phyloP scores from a whole-genome alignment of 2,888 invertebrate species.

The Apotomis betuletana region DNA sequence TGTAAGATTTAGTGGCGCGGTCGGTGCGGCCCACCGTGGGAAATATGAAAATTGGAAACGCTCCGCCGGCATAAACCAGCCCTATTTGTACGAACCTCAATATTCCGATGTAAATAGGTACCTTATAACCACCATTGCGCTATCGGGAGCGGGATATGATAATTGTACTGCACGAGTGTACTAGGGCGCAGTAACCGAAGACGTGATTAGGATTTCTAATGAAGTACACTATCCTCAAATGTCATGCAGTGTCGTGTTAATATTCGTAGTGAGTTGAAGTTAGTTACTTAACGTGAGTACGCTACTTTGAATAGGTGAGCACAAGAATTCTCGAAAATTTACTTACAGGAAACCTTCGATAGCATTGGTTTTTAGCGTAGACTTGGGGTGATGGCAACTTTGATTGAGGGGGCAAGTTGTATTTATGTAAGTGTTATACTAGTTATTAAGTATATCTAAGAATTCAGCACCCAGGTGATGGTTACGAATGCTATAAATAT shows the following conservation, averaged over 20 bases:
- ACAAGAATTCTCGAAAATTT: background rate
- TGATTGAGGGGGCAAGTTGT: too few species aligned
- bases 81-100: slow-evolving; percentile 71
- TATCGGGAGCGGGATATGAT: slow-evolving; percentile 25
- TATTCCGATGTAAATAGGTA: slow-evolving; percentile 56
- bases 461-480: too few species aligned
- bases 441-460: too few species aligned
- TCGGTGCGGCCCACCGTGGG: slow-evolving; percentile 62
- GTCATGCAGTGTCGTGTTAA: background rate
- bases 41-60: slow-evolving; percentile 82
- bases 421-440: too few species aligned
- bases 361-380: too few species aligned
- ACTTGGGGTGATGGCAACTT: too few species aligned
- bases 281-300: background rate
- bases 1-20: slow-evolving; percentile 68
- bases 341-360: too few species aligned
- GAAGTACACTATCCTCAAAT: background rate
- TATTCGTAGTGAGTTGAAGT: background rate
- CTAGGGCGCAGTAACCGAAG: slow-evolving; percentile 11
- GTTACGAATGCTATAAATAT: too few species aligned
- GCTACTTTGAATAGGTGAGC: background rate
- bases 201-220: slow-evolving; percentile 18
- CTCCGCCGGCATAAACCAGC: slow-evolving; percentile 68
- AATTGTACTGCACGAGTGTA: slow-evolving; percentile 35
- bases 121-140: slow-evolving; percentile 42